Evolutionary conservation across 2,113 vertebrate species (phyloP).

Genomic region (Sapajus apella): DNA sequence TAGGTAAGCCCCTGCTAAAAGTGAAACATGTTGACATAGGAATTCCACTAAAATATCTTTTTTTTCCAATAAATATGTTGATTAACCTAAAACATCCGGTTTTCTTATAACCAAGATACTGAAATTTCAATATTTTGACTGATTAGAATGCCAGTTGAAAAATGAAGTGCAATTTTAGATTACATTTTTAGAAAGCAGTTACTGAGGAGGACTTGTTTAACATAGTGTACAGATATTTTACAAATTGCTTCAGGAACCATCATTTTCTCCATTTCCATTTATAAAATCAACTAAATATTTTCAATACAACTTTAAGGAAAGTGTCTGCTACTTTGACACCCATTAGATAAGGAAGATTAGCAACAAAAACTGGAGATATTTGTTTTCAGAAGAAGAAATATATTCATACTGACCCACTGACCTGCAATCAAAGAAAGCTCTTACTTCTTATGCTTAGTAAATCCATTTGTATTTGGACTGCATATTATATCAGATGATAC

Average conservation of each 20-base stretch:
- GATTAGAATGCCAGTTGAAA: constrained; percentile 69
- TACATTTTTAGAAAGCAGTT: constrained; percentile 67
- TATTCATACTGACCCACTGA: neutral
- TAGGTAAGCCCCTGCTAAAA: neutral
- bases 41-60: neutral
- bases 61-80: neutral
- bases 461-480: neutral
- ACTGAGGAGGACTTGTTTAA: constrained; percentile 56
- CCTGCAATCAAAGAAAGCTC: neutral
- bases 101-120: constrained; percentile 49
- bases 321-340: neutral
- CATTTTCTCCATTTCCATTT: constrained; percentile 50
- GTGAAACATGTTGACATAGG: neutral
- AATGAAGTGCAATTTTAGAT: constrained; percentile 65
- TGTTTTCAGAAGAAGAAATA: neutral
- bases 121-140: constrained; percentile 75
- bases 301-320: neutral
- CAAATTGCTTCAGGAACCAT: constrained; percentile 31
- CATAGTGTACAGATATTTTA: constrained; percentile 64
- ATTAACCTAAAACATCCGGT: neutral
- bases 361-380: neutral
- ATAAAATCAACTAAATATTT: neutral
- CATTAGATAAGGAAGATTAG: neutral
- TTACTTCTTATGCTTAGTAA: neutral
- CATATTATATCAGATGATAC: neutral